Evolutionary conservation across 2,113 vertebrate species (phyloP).

Genomic region (Hemibagrus wyckioides): DNA sequence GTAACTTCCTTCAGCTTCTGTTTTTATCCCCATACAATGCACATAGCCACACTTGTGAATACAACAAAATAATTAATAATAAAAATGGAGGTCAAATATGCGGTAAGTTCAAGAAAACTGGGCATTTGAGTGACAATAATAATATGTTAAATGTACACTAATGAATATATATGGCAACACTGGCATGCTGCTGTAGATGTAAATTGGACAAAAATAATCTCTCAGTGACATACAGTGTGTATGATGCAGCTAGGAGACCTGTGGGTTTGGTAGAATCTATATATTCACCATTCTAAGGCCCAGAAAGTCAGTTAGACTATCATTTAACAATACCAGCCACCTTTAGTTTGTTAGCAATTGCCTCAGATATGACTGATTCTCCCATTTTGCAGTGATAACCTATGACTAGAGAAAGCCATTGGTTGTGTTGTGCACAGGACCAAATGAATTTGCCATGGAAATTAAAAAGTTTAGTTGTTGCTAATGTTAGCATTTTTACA

Average conservation of each 20-base stretch:
- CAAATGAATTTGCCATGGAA: slow-evolving; percentile 88
- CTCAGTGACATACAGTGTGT: not conserved
- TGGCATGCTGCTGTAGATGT: slow-evolving; percentile 4
- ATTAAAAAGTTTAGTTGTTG: slow-evolving; percentile 98
- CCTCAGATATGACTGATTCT: slow-evolving; percentile 80
- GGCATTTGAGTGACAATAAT: slow-evolving; percentile 2
- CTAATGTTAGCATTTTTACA: slow-evolving; percentile 97
- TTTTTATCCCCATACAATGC: slow-evolving; percentile 23
- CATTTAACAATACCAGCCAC: slow-evolving; percentile 58
- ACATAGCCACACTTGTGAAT: slow-evolving; percentile 1
- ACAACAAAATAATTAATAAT: slow-evolving; percentile 20
- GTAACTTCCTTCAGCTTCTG: slow-evolving; percentile 66
- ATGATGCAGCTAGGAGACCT: not conserved
- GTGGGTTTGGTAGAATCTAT: not conserved
- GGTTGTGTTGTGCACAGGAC: slow-evolving; percentile 77
- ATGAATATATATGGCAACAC: slow-evolving; percentile 39
- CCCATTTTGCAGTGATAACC: slow-evolving; percentile 80
- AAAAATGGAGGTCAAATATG: slow-evolving; percentile 15
- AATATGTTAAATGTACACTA: slow-evolving; percentile 29
- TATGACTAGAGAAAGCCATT: slow-evolving; percentile 83
- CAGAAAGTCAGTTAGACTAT: slow-evolving; percentile 20
- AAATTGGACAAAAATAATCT: slow-evolving; percentile 3
- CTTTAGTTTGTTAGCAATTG: slow-evolving; percentile 82
- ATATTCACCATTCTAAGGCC: not conserved
- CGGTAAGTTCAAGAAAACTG: slow-evolving; percentile 6